Base-by-base conservation (phyloP, 1,140 invertebrate genomes). In the Anoplophora glabripennis region DNA sequence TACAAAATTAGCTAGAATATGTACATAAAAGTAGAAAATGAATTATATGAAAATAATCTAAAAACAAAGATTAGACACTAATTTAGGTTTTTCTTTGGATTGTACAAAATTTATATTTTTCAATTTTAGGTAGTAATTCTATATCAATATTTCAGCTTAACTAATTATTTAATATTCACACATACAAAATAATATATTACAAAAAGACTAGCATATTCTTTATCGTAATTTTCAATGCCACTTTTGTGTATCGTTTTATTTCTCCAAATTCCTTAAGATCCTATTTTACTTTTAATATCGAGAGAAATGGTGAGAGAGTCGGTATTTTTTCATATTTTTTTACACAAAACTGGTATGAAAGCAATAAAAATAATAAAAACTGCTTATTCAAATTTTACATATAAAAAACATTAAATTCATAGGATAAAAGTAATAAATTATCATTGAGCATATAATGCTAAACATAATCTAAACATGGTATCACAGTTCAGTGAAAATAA, bases 61-160 rank as follows among this genome's bases (percentile, higher is more conserved):
- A 28, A 28, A 28, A 28, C 2, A 5, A 28, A 28, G 2, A 28
- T 28, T 62, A 57, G 37, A 18, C 5, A 42, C 54, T 61, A 62
- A 57, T 53, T 62, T 57, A 37, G 49, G 38, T 57, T 64, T 57
- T 53, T 71, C 71, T 72, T 72, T 72, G 71, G 71, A 72, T 72
- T 71, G 70, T 72, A 74, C 64, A 74, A 74, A 74, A 74, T 68
- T 49, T 61, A 64, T 72, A 66, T 59, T 53, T 59, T 28, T 28
- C 21, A 28, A 28, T 28, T 28, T 28, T 28, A 28, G 63, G 53
- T 56, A 53, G 61, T 67, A 70, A 55, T 56, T 63, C 51, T 66
- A 65, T 55, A 64, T 55, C 48, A 57, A 48, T 53, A 60, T 65
- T 62, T 63, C 56, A 21, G 11, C 59, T 57, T 60, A 63, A 34